Evolutionary conservation across 2,113 vertebrate species (phyloP).

Genomic region (Apus apus): DNA sequence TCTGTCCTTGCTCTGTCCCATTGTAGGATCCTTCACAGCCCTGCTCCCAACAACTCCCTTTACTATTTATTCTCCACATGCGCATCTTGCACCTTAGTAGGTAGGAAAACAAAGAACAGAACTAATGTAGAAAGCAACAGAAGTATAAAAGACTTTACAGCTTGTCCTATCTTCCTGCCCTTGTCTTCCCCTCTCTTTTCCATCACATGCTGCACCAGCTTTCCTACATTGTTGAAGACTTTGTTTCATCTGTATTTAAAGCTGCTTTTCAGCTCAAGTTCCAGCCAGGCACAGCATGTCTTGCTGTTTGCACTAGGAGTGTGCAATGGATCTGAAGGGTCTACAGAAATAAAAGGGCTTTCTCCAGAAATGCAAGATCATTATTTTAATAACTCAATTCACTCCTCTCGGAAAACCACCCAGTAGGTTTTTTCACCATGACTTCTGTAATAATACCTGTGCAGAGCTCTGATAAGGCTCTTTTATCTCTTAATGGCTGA

Average conservation of each 20-base stretch:
- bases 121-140: neutral
- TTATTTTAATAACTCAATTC: neutral
- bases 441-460: neutral
- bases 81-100: neutral
- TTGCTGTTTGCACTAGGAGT: neutral
- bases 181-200: neutral
- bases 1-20: neutral
- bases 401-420: neutral
- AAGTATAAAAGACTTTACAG: neutral
- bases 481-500: neutral
- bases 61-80: neutral
- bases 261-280: neutral
- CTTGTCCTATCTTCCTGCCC: neutral
- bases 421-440: neutral
- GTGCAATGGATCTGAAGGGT: neutral
- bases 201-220: neutral
- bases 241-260: neutral
- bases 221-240: neutral
- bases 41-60: neutral
- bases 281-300: rapidly evolving
- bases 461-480: neutral
- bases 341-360: neutral
- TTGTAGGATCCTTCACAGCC: neutral
- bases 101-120: neutral
- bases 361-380: neutral